A percentile compares a stretch with the other conserved stretches of the same genome.
Conservation (phyloP, 2,113 vertebrate species). For the Agelaius tricolor region DNA sequence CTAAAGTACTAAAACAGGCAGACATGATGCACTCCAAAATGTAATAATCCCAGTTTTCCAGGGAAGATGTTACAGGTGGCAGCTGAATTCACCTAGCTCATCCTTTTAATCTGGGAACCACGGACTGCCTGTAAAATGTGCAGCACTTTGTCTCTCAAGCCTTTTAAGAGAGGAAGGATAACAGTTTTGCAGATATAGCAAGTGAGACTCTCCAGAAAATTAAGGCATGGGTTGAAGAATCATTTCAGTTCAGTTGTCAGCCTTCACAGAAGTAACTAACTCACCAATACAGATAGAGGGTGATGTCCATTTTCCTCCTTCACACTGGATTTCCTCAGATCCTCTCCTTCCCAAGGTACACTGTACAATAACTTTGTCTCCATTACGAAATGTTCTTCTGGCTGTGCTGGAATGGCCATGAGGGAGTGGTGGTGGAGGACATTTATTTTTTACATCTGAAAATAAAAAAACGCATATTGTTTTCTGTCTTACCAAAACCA, state of each 20-base stretch:
- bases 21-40: not conserved
- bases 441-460: constrained; percentile 71
- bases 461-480: not conserved
- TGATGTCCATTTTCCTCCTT: constrained; percentile 74
- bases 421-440: constrained; percentile 71
- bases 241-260: not conserved
- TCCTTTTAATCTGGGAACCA: not conserved
- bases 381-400: constrained; percentile 29
- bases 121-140: rapidly evolving
- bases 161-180: not conserved
- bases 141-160: not conserved
- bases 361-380: constrained; percentile 50
- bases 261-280: constrained; percentile 29
- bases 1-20: not conserved
- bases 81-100: not conserved
- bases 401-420: not conserved
- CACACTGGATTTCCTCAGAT: constrained; percentile 68
- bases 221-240: not conserved
- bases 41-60: not conserved
- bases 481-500: not conserved
- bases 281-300: constrained; percentile 71
- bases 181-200: not conserved
- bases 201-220: not conserved
- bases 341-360: constrained; percentile 65
- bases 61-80: not conserved